Conservation (phyloP, 2,113 vertebrate genomes). For the Emydura subglobosa region DNA sequence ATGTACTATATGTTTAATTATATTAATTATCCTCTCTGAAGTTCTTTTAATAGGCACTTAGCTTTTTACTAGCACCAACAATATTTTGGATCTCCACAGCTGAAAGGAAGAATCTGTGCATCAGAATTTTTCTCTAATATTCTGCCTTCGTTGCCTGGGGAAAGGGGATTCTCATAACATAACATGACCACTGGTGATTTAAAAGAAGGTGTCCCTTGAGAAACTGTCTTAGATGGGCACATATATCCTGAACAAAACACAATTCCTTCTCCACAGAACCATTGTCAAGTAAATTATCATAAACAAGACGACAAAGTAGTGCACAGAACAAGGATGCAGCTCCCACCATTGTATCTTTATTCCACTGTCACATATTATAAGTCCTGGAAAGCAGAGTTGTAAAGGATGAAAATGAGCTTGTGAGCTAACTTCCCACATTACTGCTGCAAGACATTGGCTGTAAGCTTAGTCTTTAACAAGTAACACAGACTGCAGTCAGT, state of each 20-base stretch:
- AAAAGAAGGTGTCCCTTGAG: background rate
- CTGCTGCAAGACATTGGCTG: no score
- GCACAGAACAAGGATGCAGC: no score
- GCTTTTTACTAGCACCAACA: background rate
- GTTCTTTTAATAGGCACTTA: background rate
- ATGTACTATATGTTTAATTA: background rate
- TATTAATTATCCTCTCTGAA: background rate
- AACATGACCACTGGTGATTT: background rate
- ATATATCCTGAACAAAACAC: background rate
- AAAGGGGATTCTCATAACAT: background rate
- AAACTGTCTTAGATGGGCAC: background rate
- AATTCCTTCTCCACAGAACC: background rate
- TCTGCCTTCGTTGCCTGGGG: background rate
- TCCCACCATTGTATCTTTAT: no score
- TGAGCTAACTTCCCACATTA: no score
- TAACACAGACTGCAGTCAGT: no score
- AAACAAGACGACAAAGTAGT: background rate
- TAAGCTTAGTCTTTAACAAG: no score
- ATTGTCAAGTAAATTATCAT: background rate
- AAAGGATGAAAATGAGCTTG: no score
- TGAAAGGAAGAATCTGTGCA: rapidly evolving
- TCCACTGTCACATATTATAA: no score
- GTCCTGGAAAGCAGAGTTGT: no score
- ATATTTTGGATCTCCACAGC: background rate
- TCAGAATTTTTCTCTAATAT: background rate